A percentile compares a stretch with the other conserved stretches of the same genome.
Conservation (phyloP, 2,113 vertebrate genomes). For the Pogonocichla stellata region DNA sequence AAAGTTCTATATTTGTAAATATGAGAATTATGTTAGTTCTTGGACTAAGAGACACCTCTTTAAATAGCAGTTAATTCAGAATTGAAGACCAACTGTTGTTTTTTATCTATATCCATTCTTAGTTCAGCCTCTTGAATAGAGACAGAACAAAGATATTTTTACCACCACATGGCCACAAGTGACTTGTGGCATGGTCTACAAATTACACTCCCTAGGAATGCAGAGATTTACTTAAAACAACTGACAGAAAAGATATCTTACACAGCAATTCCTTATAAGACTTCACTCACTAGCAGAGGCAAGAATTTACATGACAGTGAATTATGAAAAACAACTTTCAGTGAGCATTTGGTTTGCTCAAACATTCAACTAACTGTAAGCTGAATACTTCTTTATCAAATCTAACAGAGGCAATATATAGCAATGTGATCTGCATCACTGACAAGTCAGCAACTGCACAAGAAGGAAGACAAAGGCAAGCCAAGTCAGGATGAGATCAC, state of each 20-base stretch:
- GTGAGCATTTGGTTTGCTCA: background rate
- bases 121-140: background rate
- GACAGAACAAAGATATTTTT: background rate
- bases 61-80: slow-evolving; percentile 27
- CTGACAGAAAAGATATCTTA: background rate
- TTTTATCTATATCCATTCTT: background rate
- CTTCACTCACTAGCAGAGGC: background rate
- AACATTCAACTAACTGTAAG: background rate
- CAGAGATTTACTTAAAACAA: background rate
- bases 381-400: background rate
- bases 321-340: background rate
- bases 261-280: background rate
- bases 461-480: background rate
- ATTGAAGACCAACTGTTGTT: background rate
- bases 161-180: background rate
- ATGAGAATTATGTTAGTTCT: background rate
- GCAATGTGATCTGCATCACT: background rate
- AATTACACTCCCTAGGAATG: background rate
- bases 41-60: background rate
- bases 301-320: background rate
- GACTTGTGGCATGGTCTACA: background rate
- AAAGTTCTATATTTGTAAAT: background rate
- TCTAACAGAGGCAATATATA: background rate
- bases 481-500: background rate
- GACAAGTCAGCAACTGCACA: background rate